Evolutionary conservation across 2,888 invertebrate genomes (phyloP), one percentile per base, ranked within the genome.

Genomic region (Troides helena): DNA sequence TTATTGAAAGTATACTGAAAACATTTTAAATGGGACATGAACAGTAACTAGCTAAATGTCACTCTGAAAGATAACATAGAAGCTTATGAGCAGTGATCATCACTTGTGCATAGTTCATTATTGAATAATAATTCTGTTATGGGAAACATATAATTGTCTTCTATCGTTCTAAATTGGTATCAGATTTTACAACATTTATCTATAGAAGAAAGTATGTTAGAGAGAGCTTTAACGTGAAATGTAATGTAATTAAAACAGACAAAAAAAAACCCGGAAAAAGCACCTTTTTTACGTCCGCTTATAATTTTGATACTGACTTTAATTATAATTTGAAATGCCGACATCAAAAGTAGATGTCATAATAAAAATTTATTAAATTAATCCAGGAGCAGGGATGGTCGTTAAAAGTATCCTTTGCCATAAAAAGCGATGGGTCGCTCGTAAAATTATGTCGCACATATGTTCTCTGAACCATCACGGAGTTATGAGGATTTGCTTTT

Each of bases 311-410:
- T 53, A 63, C 59, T 23, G 59, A 63, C 67, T 71, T 65, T 69
- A 69, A 69, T 67, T 71, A 67, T 56, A 53, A 56, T 69, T 18
- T 50, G 50, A 66, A 71, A 68, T 39, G 67, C 70, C 72, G 69
- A 67, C 66, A 71, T 65, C n/a, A 46, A 62, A 61, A 30, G 67
- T 43, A 61, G 58, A 65, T 25, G 58, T 70, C 46, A 62, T 66
- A 70, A 67, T 66, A 63, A 66, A 68, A 67, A 69, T 86, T 87
- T 85, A 89, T 88, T 85, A 86, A 88, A 86, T 86, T 85, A 88
- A 87, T 88, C 84, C 84, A 75, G 73, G 74, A 73, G 76, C 77
- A 67, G 71, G 73, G 66, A 74, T 68, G 46, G 39, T 74, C 78
- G 76, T 83, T 83, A 83, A 84, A 85, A 79, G 78, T 77, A 79